Base-by-base conservation (phyloP, 2,797 vertebrate genomes). In the Tokudaia tokunoshimensis region DNA sequence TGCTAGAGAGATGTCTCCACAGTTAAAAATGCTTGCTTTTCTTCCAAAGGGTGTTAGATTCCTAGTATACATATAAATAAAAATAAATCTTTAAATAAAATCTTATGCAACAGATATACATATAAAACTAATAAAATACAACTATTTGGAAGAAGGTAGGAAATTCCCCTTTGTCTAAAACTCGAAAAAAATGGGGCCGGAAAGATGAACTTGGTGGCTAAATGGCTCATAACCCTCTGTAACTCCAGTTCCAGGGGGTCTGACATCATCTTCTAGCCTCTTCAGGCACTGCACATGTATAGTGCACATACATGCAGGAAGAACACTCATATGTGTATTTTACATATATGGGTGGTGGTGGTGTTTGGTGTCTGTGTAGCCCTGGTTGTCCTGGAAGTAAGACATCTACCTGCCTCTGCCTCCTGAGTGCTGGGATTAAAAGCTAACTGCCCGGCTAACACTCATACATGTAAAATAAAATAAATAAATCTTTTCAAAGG, bases 41-140 rank as follows among this genome's bases (percentile, higher is more conserved):
- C 14, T 63, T 44, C 26, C 81, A 63, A 26, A 63, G 59, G 37
- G 31, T 41, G 37, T 44, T 44, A 61, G 26, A 57, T 63, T 83
- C 14, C 26, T 37, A 63, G 37, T 29, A 19, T 29, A 63, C 14
- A 63, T 4, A 63, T 15, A 83, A 31, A 63, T 31, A 63, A 44
- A 83, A 63, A 61, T 19, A 61, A 44, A 29, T 24, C 41, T 88
- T 95, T 84, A 91, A 88, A 61, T 34, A 82, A 89, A 97, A 93
- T 37, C 29, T 41, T 31, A 31, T 44, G 41, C 4, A 13, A 37
- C 50, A 93, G 34, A 31, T 61, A 44, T 61, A 14, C 22, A 85
- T 26, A n/a, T 79, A 52, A 95, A 92, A 90, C 37, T 85, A 93
- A 89, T 50, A 89, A 93, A 82, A 76, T 7, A 78, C 15, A 65